Conservation (phyloP, 2,113 vertebrate genomes). For the Trinectes maculatus region DNA sequence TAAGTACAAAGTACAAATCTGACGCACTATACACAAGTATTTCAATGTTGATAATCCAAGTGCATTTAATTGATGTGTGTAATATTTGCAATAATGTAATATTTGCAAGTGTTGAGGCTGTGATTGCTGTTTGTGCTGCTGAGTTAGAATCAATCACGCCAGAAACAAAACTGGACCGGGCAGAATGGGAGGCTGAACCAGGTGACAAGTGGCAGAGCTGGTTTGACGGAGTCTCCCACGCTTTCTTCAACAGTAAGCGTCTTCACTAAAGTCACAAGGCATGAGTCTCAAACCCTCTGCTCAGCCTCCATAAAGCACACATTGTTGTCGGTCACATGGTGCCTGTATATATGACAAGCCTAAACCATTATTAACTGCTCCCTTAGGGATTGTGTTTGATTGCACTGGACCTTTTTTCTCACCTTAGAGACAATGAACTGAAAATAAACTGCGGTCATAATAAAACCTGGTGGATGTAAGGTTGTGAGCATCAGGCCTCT, state of each 20-base stretch:
- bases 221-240: conserved; percentile 60
- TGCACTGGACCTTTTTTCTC: background rate
- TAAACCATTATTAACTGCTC: background rate
- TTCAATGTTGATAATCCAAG: too few relatives aligned
- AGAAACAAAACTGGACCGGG: conserved; percentile 66
- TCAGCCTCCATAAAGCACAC: conserved; percentile 11
- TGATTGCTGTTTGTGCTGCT: conserved; percentile 35
- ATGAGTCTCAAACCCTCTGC: background rate
- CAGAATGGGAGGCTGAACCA: conserved; percentile 68
- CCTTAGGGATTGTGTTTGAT: background rate
- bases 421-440: background rate
- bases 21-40: too few relatives aligned
- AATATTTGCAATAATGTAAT: background rate
- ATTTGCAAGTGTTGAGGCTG: conserved; percentile 6
- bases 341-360: conserved; percentile 13
- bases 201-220: conserved; percentile 71
- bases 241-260: conserved; percentile 57
- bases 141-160: conserved; percentile 46
- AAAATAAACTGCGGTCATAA: background rate
- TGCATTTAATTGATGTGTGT: background rate
- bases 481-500: background rate
- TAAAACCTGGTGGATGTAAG: background rate
- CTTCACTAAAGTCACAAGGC: conserved; percentile 51
- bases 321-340: conserved; percentile 26
- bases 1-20: too few relatives aligned